These are phyloP conservation scores for Thymelicus lineola DNA, from an alignment of 2,888 invertebrate species.

Conservation along the genomic window DNA sequence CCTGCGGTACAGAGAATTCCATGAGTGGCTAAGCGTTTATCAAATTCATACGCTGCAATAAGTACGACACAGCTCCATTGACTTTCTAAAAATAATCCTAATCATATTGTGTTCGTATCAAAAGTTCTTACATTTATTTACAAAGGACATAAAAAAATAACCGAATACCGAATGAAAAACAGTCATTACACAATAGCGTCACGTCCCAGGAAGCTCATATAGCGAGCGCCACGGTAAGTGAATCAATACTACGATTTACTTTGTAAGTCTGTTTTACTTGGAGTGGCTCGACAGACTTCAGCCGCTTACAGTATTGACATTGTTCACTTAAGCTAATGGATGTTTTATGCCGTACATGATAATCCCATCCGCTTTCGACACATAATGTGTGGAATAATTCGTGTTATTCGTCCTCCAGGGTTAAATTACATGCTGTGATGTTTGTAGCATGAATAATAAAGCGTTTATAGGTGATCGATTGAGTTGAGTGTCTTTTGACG, in stretches of 20 bases:
- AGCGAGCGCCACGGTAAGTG: background rate
- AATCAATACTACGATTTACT: constrained; percentile 9
- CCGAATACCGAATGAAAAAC: background rate
- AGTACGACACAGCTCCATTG: too few species aligned
- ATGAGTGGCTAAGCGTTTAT: too few species aligned
- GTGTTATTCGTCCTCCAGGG: background rate
- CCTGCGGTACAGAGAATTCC: too few species aligned
- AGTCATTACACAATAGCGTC: constrained; percentile 3
- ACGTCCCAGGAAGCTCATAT: background rate
- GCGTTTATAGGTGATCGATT: too few species aligned
- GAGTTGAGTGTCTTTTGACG: too few species aligned
- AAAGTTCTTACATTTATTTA: too few species aligned
- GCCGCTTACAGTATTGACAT: constrained; percentile 12
- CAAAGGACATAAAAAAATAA: background rate
- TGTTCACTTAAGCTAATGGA: constrained; percentile 27
- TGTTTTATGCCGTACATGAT: constrained; percentile 19
- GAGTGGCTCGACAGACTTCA: background rate
- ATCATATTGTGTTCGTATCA: too few species aligned
- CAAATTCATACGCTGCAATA: too few species aligned
- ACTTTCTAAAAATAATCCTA: too few species aligned
- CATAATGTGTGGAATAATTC: constrained; percentile 8
- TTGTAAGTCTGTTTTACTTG: background rate
- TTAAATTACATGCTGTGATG: background rate
- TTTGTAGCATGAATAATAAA: background rate
- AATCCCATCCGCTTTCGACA: constrained; percentile 20